Percentiles rank a stretch among this genome's conserved stretches.
Evolutionary conservation across 1,140 invertebrate species (phyloP).

Genomic region (Drosophila tropicalis): DNA sequence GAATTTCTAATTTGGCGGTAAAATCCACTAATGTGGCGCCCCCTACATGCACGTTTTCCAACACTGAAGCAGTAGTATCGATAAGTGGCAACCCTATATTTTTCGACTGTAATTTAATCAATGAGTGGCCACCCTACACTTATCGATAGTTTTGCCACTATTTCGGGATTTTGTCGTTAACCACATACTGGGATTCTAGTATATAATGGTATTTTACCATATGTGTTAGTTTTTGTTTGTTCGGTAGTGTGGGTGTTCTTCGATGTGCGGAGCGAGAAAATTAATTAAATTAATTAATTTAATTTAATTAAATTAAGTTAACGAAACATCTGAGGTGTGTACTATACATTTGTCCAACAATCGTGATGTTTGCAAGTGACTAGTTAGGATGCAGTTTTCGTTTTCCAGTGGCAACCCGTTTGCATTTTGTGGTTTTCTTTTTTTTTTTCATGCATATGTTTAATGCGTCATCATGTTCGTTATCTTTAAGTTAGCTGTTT

Average conservation of each 20-base stretch:
- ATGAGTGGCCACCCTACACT: too few relatives aligned
- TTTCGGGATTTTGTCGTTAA: too few relatives aligned
- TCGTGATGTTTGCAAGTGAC: not conserved
- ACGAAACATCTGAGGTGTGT: conserved; percentile 3
- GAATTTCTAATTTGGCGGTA: too few relatives aligned
- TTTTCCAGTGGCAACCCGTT: not conserved
- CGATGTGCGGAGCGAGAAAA: not conserved
- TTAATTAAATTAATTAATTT: not conserved
- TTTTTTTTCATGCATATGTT: conserved; percentile 50
- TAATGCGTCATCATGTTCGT: conserved; percentile 69
- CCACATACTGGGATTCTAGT: too few relatives aligned
- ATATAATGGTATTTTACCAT: too few relatives aligned
- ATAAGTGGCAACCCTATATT: not conserved
- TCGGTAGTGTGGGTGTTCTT: not conserved
- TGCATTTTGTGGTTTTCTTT: conserved; percentile 15
- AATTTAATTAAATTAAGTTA: conserved; percentile 2
- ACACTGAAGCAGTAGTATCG: not conserved
- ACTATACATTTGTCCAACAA: not conserved
- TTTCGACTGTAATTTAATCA: not conserved
- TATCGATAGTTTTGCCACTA: too few relatives aligned
- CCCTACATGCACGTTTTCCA: not conserved
- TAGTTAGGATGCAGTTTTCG: not conserved
- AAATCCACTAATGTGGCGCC: not conserved
- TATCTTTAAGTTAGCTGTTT: conserved; percentile 12
- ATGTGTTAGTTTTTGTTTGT: not conserved